These are phyloP conservation scores for Selenia dentaria DNA, from an alignment of 2,888 invertebrate species.

Conservation along the genomic window DNA sequence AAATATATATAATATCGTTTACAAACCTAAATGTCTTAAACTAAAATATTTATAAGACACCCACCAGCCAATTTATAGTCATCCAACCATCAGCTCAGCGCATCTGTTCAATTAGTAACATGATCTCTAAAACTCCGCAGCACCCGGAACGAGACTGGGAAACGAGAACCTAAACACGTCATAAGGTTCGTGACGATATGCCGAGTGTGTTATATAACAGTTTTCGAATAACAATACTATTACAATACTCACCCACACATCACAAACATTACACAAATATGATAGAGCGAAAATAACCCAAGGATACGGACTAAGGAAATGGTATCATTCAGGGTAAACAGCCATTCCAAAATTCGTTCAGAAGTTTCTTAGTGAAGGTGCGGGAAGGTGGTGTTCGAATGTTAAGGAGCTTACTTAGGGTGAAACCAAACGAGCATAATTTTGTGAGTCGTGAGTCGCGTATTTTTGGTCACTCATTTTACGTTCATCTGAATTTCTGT, in stretches of 20 bases:
- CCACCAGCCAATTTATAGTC: too few relatives aligned
- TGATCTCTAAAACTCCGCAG: slow-evolving; percentile 19
- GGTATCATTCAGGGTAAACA: not conserved
- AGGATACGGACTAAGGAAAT: not conserved
- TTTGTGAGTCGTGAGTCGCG: too few relatives aligned
- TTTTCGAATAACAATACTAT: slow-evolving; percentile 4
- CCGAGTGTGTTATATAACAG: slow-evolving; percentile 14
- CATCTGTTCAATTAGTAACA: too few relatives aligned
- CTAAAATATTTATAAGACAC: too few relatives aligned
- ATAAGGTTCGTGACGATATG: slow-evolving; percentile 14
- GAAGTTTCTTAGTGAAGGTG: not conserved
- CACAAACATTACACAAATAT: slow-evolving; percentile 1
- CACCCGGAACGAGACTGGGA: slow-evolving; percentile 19
- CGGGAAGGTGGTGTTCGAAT: not conserved
- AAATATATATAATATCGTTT: too few relatives aligned
- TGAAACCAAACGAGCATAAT: too few relatives aligned
- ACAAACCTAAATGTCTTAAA: too few relatives aligned
- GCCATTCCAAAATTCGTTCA: not conserved
- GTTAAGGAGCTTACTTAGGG: not conserved
- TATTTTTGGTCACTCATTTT: too few relatives aligned
- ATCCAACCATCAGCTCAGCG: too few relatives aligned
- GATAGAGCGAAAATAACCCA: too few relatives aligned
- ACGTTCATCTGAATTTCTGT: too few relatives aligned
- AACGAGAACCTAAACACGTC: slow-evolving; percentile 10
- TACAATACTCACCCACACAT: slow-evolving; percentile 1